phyloP scores from a whole-genome alignment of 2,797 vertebrate species.

The Crypturellus tataupa region DNA sequence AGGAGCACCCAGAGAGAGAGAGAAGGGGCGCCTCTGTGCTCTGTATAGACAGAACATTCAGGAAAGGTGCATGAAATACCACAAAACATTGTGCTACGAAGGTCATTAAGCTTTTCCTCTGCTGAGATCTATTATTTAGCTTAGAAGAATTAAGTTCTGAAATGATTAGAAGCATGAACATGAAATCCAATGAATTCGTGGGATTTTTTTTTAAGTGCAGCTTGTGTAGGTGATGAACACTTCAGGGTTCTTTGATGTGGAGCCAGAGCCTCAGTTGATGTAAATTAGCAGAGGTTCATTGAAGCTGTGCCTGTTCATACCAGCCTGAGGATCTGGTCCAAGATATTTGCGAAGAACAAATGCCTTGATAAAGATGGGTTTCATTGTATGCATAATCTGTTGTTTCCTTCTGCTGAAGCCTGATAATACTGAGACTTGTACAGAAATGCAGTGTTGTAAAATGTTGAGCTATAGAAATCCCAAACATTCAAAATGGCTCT shows the following conservation, averaged over 20 bases:
- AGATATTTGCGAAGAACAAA: background rate
- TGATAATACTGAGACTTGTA: background rate
- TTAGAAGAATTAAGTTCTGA: background rate
- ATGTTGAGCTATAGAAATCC: background rate
- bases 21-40: background rate
- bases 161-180: background rate
- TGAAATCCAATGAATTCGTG: constrained; percentile 25
- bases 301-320: background rate
- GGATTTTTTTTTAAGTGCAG: background rate
- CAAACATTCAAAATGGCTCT: background rate
- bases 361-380: constrained; percentile 7
- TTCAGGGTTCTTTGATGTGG: constrained; percentile 49
- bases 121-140: background rate
- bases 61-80: background rate
- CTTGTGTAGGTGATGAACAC: constrained; percentile 38
- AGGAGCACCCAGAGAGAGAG: background rate
- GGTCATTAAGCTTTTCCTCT: background rate
- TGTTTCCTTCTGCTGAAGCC: background rate
- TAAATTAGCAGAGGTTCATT: background rate
- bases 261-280: background rate
- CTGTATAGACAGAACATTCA: background rate
- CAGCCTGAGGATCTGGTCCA: constrained; percentile 15
- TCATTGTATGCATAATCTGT: background rate
- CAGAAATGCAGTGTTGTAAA: background rate
- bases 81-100: background rate